Evolutionary conservation across 2,888 invertebrate genomes (phyloP).

Genomic region (Drosophila mimica): DNA sequence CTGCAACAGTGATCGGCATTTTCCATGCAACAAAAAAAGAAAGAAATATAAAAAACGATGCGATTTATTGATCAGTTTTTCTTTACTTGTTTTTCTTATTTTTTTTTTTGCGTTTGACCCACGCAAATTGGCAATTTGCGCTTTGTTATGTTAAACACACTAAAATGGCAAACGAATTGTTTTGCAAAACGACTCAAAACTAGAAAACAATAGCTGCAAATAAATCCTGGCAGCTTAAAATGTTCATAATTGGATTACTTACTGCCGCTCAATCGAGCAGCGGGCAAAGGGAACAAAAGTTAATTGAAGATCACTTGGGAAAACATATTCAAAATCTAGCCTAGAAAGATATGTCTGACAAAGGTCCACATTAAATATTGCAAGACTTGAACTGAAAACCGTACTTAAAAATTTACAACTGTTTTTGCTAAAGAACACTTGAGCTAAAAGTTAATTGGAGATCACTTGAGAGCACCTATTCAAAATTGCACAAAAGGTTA

Average conservation of each 20-base stretch:
- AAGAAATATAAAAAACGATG: not conserved
- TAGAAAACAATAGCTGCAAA: slow-evolving; percentile 67
- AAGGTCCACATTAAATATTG: not conserved
- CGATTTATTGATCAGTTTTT: slow-evolving; percentile 20
- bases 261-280: slow-evolving; percentile 65
- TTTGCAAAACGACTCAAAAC: slow-evolving; percentile 30
- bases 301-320: slow-evolving; percentile 54
- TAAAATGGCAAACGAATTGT: slow-evolving; percentile 65
- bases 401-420: not conserved
- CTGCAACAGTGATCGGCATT: slow-evolving; percentile 66
- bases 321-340: not conserved
- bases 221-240: slow-evolving; percentile 52
- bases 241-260: slow-evolving; percentile 63
- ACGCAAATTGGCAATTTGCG: slow-evolving; percentile 73
- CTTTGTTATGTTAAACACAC: slow-evolving; percentile 59
- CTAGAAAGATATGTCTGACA: slow-evolving; percentile 1
- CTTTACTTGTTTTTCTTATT: not conserved
- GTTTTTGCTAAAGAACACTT: not conserved
- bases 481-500: no score
- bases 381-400: not conserved
- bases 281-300: slow-evolving; percentile 38
- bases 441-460: not conserved
- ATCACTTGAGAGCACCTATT: no score
- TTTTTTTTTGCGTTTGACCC: slow-evolving; percentile 32
- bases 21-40: slow-evolving; percentile 33